Evolutionary conservation across 1,140 invertebrate genomes (phyloP).

Genomic region (Sitobion miscanthi): DNA sequence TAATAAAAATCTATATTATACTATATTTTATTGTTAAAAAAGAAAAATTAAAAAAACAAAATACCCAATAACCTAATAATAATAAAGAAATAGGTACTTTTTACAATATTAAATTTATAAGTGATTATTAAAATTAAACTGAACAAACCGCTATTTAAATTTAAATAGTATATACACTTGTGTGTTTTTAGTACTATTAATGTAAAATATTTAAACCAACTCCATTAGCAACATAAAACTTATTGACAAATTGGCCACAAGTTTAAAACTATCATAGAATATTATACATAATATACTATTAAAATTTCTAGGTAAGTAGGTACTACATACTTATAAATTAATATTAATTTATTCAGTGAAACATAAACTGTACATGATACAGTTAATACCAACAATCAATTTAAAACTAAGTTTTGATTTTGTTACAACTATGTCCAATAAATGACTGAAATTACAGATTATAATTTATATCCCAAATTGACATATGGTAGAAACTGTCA

Average conservation of each 20-base stretch:
- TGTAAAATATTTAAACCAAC: neutral
- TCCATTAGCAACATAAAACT: neutral
- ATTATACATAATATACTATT: neutral
- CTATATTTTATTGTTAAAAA: neutral
- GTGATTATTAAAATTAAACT: neutral
- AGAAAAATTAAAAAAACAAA: neutral
- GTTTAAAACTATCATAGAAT: neutral
- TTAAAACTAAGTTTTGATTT: neutral
- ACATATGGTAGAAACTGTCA: neutral
- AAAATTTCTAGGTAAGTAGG: neutral
- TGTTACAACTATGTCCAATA: neutral
- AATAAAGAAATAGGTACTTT: neutral
- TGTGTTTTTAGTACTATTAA: neutral
- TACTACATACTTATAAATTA: too few relatives aligned
- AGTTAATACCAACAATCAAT: neutral
- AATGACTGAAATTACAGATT: neutral
- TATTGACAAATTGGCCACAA: neutral
- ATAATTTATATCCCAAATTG: too few relatives aligned
- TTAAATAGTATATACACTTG: neutral
- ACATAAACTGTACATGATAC: neutral
- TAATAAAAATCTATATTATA: too few relatives aligned
- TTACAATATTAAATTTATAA: neutral
- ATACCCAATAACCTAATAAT: neutral
- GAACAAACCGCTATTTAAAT: neutral
- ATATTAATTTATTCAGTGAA: neutral